phyloP scores from a whole-genome alignment of 2,113 vertebrate species.

The Butorides virescens region DNA sequence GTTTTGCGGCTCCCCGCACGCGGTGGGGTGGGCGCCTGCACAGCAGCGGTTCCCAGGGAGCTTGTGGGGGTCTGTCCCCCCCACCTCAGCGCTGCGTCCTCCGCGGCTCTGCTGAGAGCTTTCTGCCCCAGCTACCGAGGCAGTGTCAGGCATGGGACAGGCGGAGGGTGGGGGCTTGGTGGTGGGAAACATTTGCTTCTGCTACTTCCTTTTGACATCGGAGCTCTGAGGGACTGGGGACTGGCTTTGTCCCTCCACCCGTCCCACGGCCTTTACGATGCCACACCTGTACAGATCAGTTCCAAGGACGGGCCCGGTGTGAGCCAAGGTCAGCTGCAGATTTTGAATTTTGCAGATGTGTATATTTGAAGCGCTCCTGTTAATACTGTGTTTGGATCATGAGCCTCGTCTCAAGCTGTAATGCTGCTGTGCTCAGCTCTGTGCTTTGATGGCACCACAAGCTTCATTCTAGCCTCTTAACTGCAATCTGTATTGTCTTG shows the following conservation, averaged over 20 bases:
- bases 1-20: not conserved
- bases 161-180: not conserved
- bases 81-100: not conserved
- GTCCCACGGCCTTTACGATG: not conserved
- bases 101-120: rapidly evolving
- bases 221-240: no score
- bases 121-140: not conserved
- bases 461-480: not conserved
- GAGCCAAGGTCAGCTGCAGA: not conserved
- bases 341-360: not conserved
- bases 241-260: not conserved
- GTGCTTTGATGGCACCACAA: not conserved
- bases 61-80: not conserved
- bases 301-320: not conserved
- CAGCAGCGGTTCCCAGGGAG: not conserved
- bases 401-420: not conserved
- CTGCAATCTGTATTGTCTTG: not conserved
- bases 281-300: no score
- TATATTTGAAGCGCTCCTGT: not conserved
- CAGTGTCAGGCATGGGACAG: not conserved
- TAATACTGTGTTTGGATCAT: not conserved
- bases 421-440: not conserved
- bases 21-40: not conserved
- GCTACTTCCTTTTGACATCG: not conserved
- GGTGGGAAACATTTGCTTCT: not conserved